Conservation (phyloP, 2,797 vertebrate species). For the Aythya fuligula region DNA sequence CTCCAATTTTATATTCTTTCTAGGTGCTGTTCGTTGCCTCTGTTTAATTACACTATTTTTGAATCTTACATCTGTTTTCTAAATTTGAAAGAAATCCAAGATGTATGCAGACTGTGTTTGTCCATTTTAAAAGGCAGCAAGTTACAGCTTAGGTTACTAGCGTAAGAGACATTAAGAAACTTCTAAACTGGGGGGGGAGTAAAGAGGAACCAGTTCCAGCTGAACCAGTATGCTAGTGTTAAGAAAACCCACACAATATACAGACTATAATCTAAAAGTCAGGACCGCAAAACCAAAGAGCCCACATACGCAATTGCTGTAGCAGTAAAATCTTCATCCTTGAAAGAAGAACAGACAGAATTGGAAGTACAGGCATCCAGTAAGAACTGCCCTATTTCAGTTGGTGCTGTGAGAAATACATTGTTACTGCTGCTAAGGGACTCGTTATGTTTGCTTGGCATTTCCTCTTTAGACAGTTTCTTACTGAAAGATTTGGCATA, state of each 20-base stretch:
- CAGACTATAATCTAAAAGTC: neutral
- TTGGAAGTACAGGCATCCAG: neutral
- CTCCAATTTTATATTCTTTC: neutral
- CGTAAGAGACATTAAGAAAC: neutral
- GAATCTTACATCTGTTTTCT: neutral
- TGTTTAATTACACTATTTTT: neutral
- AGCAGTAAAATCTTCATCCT: neutral
- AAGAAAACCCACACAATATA: neutral
- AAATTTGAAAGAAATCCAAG: neutral
- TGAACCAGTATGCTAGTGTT: neutral
- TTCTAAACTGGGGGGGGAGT: neutral
- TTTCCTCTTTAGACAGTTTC: neutral
- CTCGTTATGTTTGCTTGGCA: neutral
- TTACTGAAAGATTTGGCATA: neutral
- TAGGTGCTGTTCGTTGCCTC: neutral
- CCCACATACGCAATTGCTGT: rapidly evolving
- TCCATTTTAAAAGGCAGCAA: neutral
- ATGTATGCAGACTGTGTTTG: neutral
- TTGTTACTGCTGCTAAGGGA: neutral
- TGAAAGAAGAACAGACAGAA: neutral
- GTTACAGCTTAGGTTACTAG: neutral
- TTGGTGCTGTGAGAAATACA: neutral
- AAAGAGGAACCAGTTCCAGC: neutral
- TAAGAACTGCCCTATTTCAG: neutral
- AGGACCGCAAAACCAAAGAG: neutral